Evolutionary conservation across 2,888 invertebrate genomes (phyloP).

Genomic region (Andrena haemorrhoa): DNA sequence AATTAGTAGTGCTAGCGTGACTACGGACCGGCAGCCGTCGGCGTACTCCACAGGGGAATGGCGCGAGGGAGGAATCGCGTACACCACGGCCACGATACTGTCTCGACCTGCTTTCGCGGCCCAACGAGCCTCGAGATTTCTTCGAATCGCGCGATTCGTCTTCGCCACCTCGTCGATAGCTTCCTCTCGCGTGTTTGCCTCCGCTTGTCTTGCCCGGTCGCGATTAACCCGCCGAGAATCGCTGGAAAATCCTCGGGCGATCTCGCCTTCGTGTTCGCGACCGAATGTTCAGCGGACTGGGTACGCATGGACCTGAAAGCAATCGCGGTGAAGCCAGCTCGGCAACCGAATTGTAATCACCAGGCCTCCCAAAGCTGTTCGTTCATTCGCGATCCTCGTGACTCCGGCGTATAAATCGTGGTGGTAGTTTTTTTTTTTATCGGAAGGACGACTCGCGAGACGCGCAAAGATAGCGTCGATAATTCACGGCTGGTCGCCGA

Average conservation of each 20-base stretch:
- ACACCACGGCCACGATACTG: slow-evolving; percentile 58
- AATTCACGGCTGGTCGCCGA: slow-evolving; percentile 70
- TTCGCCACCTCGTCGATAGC: slow-evolving; percentile 3
- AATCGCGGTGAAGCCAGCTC: no score
- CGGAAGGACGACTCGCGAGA: slow-evolving; percentile 35
- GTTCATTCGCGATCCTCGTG: not conserved
- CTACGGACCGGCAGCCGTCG: slow-evolving; percentile 71
- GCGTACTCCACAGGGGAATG: slow-evolving; percentile 53
- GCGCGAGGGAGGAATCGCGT: slow-evolving; percentile 33
- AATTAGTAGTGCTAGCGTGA: slow-evolving; percentile 81
- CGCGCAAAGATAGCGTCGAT: slow-evolving; percentile 63
- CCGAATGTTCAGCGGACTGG: no score
- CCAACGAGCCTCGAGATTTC: slow-evolving; percentile 38
- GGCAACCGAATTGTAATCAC: no score
- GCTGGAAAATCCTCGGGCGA: no score
- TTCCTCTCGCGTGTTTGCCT: not conserved
- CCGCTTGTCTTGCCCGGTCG: not conserved
- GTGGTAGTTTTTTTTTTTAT: slow-evolving; percentile 23
- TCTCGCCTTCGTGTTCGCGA: no score
- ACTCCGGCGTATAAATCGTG: slow-evolving; percentile 26
- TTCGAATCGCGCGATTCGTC: slow-evolving; percentile 54
- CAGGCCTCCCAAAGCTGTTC: no score
- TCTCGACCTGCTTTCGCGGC: slow-evolving; percentile 64
- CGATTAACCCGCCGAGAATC: no score
- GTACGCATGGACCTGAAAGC: no score